Conservation (phyloP, 2,113 vertebrate species). For the Danio rerio region DNA sequence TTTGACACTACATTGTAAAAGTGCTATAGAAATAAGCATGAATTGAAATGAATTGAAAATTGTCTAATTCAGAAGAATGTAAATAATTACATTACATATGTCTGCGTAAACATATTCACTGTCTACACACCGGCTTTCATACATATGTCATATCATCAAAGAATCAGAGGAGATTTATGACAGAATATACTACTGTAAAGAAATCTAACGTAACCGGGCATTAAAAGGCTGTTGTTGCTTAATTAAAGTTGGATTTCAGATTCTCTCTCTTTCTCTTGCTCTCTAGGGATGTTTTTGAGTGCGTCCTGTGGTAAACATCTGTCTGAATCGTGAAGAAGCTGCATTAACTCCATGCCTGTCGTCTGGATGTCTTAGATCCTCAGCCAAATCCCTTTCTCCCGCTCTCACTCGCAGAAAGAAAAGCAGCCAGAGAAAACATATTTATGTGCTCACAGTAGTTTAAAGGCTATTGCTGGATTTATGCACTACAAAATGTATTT, state of each 20-base stretch:
- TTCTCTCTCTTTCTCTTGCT: not conserved
- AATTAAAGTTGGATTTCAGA: constrained; percentile 20
- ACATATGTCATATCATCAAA: constrained; percentile 3
- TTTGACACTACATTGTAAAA: too few relatives aligned
- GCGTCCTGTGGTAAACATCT: constrained; percentile 19
- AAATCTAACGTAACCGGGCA: not conserved
- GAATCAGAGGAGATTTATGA: not conserved
- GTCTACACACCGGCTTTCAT: constrained; percentile 26
- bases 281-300: constrained; percentile 14
- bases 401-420: not conserved
- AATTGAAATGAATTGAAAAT: too few relatives aligned
- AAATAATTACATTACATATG: too few relatives aligned
- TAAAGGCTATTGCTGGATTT: too few relatives aligned
- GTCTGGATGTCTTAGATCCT: constrained; percentile 13
- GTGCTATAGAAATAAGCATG: too few relatives aligned
- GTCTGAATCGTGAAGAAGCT: not conserved
- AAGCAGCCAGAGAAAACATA: not conserved
- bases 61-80: too few relatives aligned
- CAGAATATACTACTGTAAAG: not conserved
- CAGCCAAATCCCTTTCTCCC: constrained; percentile 7
- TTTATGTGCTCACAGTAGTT: not conserved
- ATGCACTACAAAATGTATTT: too few relatives aligned
- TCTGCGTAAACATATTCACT: not conserved
- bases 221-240: constrained; percentile 15
- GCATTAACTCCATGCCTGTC: constrained; percentile 16